Conservation (phyloP, 2,888 invertebrate species). For the Rhingia campestris region DNA sequence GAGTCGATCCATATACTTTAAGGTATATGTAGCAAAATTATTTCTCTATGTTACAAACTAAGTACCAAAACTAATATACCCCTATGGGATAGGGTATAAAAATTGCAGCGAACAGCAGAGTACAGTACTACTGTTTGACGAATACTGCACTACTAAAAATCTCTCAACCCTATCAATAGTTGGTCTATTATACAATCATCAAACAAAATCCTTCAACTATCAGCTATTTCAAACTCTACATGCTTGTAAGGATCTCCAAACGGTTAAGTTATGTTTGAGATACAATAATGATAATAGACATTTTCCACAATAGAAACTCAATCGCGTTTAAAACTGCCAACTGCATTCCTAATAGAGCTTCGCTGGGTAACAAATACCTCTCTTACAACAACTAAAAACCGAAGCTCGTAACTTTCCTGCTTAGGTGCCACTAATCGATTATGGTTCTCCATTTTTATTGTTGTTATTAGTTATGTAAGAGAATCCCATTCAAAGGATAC, state of each 20-base stretch:
- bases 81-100: too few relatives aligned
- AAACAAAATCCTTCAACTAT: background rate
- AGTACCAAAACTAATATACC: too few relatives aligned
- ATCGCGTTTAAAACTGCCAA: slow-evolving; percentile 16
- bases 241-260: slow-evolving; percentile 8
- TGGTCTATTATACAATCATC: background rate
- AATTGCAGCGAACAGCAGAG: too few relatives aligned
- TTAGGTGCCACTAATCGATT: slow-evolving; percentile 41
- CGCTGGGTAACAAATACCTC: slow-evolving; percentile 48
- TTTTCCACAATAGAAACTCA: slow-evolving; percentile 41
- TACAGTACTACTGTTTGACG: too few relatives aligned
- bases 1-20: too few relatives aligned
- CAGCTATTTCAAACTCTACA: too few relatives aligned
- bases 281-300: slow-evolving; percentile 40
- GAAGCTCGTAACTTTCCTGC: slow-evolving; percentile 22
- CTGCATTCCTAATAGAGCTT: background rate
- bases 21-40: too few relatives aligned
- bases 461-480: slow-evolving; percentile 47
- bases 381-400: slow-evolving; percentile 43
- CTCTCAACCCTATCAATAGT: background rate
- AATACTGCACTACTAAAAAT: slow-evolving; percentile 10
- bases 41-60: too few relatives aligned
- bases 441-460: slow-evolving; percentile 47
- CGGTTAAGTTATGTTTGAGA: background rate
- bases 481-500: slow-evolving; percentile 25